These are phyloP conservation scores for Prietella phreatophila DNA, from an alignment of 2,113 vertebrate species.

Conservation along the genomic window DNA sequence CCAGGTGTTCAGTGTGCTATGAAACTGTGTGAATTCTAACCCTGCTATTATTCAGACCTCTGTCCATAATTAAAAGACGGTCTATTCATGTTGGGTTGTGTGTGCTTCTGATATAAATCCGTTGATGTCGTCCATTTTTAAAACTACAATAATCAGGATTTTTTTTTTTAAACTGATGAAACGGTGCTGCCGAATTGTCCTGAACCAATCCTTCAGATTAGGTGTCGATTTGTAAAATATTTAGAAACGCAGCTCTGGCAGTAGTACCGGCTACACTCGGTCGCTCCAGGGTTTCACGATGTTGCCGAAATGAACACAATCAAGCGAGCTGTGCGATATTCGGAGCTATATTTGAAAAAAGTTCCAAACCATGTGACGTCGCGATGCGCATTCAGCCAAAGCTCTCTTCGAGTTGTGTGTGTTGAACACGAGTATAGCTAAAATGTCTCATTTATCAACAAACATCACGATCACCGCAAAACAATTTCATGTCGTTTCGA, in stretches of 20 bases:
- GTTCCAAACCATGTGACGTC: too few relatives aligned
- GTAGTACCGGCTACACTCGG: neutral
- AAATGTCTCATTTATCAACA: too few relatives aligned
- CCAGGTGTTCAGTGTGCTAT: slow-evolving; percentile 68
- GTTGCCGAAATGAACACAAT: too few relatives aligned
- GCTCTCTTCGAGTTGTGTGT: too few relatives aligned
- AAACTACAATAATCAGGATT: neutral
- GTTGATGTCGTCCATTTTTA: neutral
- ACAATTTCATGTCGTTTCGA: too few relatives aligned
- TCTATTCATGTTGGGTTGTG: slow-evolving; percentile 65
- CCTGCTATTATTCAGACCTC: slow-evolving; percentile 76
- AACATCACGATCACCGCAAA: too few relatives aligned
- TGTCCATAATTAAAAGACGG: slow-evolving; percentile 78
- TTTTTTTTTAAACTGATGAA: too few relatives aligned
- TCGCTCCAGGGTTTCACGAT: too few relatives aligned
- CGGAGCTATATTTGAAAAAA: too few relatives aligned
- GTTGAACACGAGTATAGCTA: too few relatives aligned
- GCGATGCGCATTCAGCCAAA: too few relatives aligned
- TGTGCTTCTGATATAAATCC: neutral
- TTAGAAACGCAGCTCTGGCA: neutral
- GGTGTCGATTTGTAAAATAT: neutral
- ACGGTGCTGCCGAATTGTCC: neutral
- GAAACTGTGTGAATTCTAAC: slow-evolving; percentile 76
- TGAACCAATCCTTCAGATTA: neutral
- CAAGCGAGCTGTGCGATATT: too few relatives aligned